phyloP scores from a whole-genome alignment of 2,888 invertebrate genomes.

The Erebia ligea region DNA sequence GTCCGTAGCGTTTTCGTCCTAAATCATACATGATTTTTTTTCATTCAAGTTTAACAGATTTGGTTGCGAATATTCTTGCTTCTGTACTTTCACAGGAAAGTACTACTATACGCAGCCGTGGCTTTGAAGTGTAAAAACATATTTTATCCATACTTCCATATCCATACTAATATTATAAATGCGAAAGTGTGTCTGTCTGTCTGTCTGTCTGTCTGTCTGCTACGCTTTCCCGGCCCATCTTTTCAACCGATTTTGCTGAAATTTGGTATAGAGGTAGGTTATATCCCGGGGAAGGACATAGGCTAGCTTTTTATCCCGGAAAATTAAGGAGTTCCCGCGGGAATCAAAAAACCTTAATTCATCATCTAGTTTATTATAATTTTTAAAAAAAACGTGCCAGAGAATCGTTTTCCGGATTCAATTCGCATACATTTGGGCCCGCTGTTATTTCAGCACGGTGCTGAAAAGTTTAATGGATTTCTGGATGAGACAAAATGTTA shows the following conservation, averaged over 20 bases:
- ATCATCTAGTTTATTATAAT: slow-evolving; percentile 4
- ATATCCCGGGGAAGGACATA: too few species aligned
- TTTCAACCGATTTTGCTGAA: too few species aligned
- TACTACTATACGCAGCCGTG: background rate
- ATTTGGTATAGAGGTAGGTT: too few species aligned
- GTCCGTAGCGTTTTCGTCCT: too few species aligned
- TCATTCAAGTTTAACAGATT: background rate
- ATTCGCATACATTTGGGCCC: slow-evolving; percentile 22
- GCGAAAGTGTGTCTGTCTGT: too few species aligned
- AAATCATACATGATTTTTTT: background rate
- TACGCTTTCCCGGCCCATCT: too few species aligned
- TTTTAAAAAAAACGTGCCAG: slow-evolving; percentile 1
- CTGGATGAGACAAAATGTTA: slow-evolving; percentile 23
- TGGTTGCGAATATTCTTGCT: background rate
- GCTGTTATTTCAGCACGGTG: slow-evolving; percentile 21
- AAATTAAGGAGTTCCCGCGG: too few species aligned
- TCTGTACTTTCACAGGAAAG: background rate
- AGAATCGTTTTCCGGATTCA: slow-evolving; percentile 11
- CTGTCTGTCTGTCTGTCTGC: too few species aligned
- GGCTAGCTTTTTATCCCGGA: too few species aligned
- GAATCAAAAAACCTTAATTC: too few species aligned
- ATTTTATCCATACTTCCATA: too few species aligned
- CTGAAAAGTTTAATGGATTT: slow-evolving; percentile 28
- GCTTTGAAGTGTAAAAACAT: slow-evolving; percentile 1
- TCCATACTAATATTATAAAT: too few species aligned